Evolutionary conservation across 2,113 vertebrate species (phyloP), one percentile per base, ranked within the genome.

Genomic region (Pollimyrus isidori): DNA sequence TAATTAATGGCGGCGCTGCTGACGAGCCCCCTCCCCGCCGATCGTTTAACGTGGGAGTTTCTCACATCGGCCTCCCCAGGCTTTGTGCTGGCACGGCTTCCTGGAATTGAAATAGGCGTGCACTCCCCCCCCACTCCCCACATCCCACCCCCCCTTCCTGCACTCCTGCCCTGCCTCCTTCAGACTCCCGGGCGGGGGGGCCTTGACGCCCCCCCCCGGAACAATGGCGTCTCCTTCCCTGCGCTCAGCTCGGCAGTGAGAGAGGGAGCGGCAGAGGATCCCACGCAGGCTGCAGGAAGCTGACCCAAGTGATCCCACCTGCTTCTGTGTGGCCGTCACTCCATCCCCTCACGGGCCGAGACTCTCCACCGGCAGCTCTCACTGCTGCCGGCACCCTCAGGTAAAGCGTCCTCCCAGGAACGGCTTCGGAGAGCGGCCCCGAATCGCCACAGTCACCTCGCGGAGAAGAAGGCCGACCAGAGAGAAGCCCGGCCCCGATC

Each of bases 101-200:
- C 93, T 92, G 92, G 88, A 30, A 92, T 92, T 92, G 89, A 93
- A 92, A 90, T 85, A 84, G 86, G 88, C 65, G 48, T 58, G 4
- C 42, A 50, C 86, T 62, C 83, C 39, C 86, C 88, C 39, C 69
- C 69, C 11, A n/a, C n/a, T 30, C 26, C 30, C n/a, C 9, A 4
- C 89, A 83, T 88, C 90, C 87, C 83, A 62, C 50, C 58, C 76
- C 62, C 26, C 10, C 88, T n/a, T 48, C 62, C 45, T 62, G 17
- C 21, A 1, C 87, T 30, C 62, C 9, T 19, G 2, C 6, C 15
- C 26, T 3, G 30, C 85, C 49, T 30, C 50, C 85, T 56, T 11
- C 26, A 17, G 26, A 39, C 21, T 86, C n/a, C 26, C 50, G n/a
- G 23, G 45, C 85, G 4, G 85, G 4, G 85, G 85, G 53, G 85